Conservation (phyloP, 2,888 invertebrate genomes). For the Sphaerophoria taeniata region DNA sequence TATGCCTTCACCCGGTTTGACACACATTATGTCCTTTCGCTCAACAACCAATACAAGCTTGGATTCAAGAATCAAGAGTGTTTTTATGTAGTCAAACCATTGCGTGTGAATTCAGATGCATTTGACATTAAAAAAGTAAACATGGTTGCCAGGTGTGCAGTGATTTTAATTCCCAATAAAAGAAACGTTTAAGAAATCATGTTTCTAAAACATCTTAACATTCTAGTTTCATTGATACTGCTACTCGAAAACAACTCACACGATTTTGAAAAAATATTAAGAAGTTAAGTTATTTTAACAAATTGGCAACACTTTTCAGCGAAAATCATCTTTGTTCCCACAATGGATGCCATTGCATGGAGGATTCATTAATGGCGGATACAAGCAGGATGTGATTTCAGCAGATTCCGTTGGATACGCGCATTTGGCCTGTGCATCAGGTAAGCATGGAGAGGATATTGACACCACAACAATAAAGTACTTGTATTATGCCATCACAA, state of each 20-base stretch:
- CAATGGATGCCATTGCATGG: not conserved
- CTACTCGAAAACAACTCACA: too few relatives aligned
- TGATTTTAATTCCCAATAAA: not conserved
- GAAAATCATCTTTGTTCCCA: not conserved
- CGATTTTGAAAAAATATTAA: too few relatives aligned
- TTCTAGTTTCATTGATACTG: too few relatives aligned
- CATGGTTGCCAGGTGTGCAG: not conserved
- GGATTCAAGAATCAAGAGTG: not conserved
- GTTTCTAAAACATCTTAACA: too few relatives aligned
- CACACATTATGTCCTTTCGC: slow-evolving; percentile 38
- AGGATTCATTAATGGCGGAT: not conserved
- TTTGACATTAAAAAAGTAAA: not conserved
- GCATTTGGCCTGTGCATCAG: not conserved
- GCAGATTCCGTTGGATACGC: slow-evolving; percentile 21
- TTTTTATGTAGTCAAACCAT: not conserved
- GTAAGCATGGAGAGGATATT: slow-evolving; percentile 4
- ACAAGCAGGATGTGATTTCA: slow-evolving; percentile 55
- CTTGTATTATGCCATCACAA: slow-evolving; percentile 1
- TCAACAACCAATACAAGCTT: not conserved
- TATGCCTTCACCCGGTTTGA: slow-evolving; percentile 41
- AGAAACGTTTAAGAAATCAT: not conserved
- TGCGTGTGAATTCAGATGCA: not conserved
- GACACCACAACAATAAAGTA: slow-evolving; percentile 16
- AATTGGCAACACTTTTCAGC: not conserved
- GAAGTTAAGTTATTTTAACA: not conserved